A percentile compares a stretch with the other conserved stretches of the same genome.
phyloP scores from a whole-genome alignment of 2,888 invertebrate genomes.

The Hydroisotoma schaefferi region DNA sequence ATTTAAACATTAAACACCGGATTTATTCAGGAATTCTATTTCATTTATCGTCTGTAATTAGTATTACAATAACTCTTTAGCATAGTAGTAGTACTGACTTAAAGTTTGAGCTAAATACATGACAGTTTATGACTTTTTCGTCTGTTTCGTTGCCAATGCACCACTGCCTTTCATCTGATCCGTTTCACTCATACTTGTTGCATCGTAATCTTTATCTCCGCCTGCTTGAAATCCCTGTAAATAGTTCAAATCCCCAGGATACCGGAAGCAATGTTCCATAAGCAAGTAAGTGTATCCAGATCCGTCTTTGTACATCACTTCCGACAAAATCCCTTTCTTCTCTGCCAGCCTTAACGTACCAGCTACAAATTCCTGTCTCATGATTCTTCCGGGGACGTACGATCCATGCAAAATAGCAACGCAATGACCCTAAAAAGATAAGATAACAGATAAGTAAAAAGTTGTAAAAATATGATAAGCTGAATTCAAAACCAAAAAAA shows the following conservation, averaged over 20 bases:
- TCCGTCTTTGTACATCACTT: slow-evolving; percentile 19
- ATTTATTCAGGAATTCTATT: no score
- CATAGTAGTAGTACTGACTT: no score
- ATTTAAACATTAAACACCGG: no score
- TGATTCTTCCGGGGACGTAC: slow-evolving; percentile 29
- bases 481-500: background rate
- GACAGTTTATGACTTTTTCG: background rate
- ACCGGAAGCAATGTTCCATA: slow-evolving; percentile 32
- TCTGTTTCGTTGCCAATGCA: background rate
- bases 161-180: background rate
- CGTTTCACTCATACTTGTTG: background rate
- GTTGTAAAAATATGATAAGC: background rate
- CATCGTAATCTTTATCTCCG: background rate
- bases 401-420: slow-evolving; percentile 33
- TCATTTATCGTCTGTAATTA: no score
- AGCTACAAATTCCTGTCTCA: slow-evolving; percentile 34
- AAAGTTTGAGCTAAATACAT: background rate
- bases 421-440: slow-evolving; percentile 23
- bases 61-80: no score
- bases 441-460: slow-evolving; percentile 1
- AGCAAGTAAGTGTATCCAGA: slow-evolving; percentile 29
- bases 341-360: slow-evolving; percentile 26
- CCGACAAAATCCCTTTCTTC: background rate
- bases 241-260: slow-evolving; percentile 34
- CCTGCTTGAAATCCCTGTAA: slow-evolving; percentile 22